Conservation (phyloP, 2,113 vertebrate species). For the Rutilus rutilus region DNA sequence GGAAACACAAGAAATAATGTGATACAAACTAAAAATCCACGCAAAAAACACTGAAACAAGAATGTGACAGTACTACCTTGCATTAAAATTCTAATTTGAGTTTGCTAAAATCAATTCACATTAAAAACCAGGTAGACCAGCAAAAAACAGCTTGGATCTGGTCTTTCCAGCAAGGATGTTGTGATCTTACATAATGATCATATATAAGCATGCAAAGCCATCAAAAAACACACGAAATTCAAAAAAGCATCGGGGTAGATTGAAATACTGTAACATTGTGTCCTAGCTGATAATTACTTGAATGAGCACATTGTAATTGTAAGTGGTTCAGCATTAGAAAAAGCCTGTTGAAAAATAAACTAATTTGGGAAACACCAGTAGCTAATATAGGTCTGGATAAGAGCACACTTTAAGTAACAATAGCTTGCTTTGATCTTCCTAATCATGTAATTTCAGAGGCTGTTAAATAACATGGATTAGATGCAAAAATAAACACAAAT, state of each 20-base stretch:
- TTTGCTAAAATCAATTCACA: background rate
- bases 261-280: slow-evolving; percentile 33
- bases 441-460: slow-evolving; percentile 41
- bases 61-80: too few relatives aligned
- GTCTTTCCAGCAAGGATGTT: background rate
- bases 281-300: background rate
- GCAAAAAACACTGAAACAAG: too few relatives aligned
- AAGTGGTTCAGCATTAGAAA: background rate
- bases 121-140: background rate
- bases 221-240: background rate
- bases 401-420: slow-evolving; percentile 27
- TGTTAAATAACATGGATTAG: slow-evolving; percentile 41
- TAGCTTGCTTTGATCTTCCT: slow-evolving; percentile 46
- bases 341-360: slow-evolving; percentile 19
- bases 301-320: background rate
- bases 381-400: slow-evolving; percentile 17
- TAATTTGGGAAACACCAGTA: background rate
- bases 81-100: background rate
- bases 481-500: slow-evolving; percentile 53
- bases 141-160: background rate
- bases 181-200: background rate
- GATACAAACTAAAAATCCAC: too few relatives aligned
- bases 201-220: background rate
- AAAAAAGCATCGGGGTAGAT: background rate
- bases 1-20: too few relatives aligned